Evolutionary conservation across 2,797 vertebrate genomes (phyloP), one percentile per base, ranked within the genome.

Genomic region (Gymnocypris eckloni): DNA sequence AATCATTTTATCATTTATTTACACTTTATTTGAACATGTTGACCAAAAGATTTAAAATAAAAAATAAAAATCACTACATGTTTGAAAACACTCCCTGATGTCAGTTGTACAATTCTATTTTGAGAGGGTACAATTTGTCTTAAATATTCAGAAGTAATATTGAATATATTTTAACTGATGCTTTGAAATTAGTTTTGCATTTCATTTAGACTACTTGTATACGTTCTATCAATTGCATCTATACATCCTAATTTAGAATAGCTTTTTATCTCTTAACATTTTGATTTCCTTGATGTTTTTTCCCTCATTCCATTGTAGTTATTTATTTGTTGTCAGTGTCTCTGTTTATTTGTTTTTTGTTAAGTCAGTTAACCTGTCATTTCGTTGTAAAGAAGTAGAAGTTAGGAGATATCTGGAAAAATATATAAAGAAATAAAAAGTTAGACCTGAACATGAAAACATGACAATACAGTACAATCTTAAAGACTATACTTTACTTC

Each of bases 401-500:
- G n/a, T 12, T 16, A 43, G 41, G 8, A 8, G 2, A 50, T 59
- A 1, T 59, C 20, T 59, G 54, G 2, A 22, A 66, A 33, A 66
- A 39, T 39, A 39, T 39, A 22, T 37, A 37, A 37, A 67, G 28
- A 67, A 67, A 67, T 16, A 67, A 67, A 18, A 37, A 37, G 64
- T 8, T 37, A 18, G 3, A 33, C 28, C 28, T 67, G 18, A 4
- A 67, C 28, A 67, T 37, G 6, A 37, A 67, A 33, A 67, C 16
- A 45, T 45, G n/a, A 10, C 28, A 72, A 56, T 73, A 50, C 18
- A 75, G 52, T 39, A 18, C 12, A 41, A 13, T 22, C 39, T 28
- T n/a, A 10, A 61, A 82, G 39, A 33, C 12, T 61, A 18, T 43
- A 64, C 11, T 73, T 16, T 59, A 83, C 12, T 83, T 83, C 56